Base-by-base conservation (phyloP, 2,888 invertebrate genomes). In the Xanthia icteritia region DNA sequence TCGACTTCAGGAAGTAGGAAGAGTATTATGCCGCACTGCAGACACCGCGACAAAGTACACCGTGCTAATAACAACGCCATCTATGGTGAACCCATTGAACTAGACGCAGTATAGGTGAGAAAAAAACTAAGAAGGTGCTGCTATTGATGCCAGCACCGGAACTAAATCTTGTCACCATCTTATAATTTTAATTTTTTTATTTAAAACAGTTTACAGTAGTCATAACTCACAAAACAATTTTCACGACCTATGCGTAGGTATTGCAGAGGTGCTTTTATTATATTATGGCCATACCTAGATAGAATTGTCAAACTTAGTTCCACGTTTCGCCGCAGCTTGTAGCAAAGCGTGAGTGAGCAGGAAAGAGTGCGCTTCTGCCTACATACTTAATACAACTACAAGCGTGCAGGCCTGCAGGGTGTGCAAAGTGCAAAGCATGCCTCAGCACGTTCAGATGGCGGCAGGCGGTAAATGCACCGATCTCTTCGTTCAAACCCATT, bases 71-170 rank as follows among this genome's bases (percentile, higher is more conserved):
- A 48, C n/a, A 31, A 17, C 76, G 58, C 66, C 76, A 66, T 66
- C 76, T 76, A 51, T 76, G 27, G 17, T 27, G 13, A 39, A 48
- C 5, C 13, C 9, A 27, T 39, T 39, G n/a, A 76, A 76, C 74
- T 76, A 61, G 39, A 31, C 20, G 9, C 13, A 36, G 27, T 45
- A 23, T 23, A 1, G 15, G 20, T n/a, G 45, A 45, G 23, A 2
- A 42, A 42, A 23, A 70, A 4, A 17, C 0, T 23, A 42, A 0
- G n/a, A n/a, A 71, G 20, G n/a, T 71, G 15, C 20, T 48, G 70
- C 15, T 36, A 17, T 9, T 72, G 39, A 39, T 39, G 27, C 39
- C 13, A 51, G 72, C 39, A 23, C 4, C 15, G 5, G 39, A 39
- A 54, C 27, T 27, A 39, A 36, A 71, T 11, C 4, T 27, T 27